Base-by-base conservation (phyloP, 2,888 invertebrate species). In the Aethes cnicana region DNA sequence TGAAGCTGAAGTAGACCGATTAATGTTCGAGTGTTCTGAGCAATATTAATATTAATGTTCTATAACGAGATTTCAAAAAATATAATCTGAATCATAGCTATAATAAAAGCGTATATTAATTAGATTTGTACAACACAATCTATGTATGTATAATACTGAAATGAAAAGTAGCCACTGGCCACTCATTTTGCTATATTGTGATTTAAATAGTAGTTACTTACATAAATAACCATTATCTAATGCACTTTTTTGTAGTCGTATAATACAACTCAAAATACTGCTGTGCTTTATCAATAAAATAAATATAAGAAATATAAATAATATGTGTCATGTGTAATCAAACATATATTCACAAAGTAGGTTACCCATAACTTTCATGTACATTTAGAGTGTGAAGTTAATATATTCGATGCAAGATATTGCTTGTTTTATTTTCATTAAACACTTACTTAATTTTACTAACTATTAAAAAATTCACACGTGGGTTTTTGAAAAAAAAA, bases 201-300 rank as follows among this genome's bases (percentile, higher is more conserved):
- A n/a, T n/a, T n/a, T n/a, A n/a, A n/a, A n/a, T n/a, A n/a, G n/a
- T n/a, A n/a, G n/a, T n/a, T n/a, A n/a, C n/a, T n/a, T n/a, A n/a
- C n/a, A n/a, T n/a, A n/a, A 0, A 36, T 16, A 25, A 9, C 14
- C 6, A 7, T n/a, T 7, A 25, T n/a, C n/a, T 16, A 39, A 16
- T 39, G 23, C 21, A 25, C 16, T 23, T 39, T 11, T 6, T 16
- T 39, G 6, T 12, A 21, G 9, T 30, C 39, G 5, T 42, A 47
- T 43, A 41, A 14, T 23, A 37, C 2, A 43, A 55, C 23, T 39
- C 35, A 49, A 47, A 28, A 63, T 59, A 81, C 86, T 86, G 85
- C 86, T 86, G 86, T 86, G 86, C 81, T 65, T 57, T 70, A 69
- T 73, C 86, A 86, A 86, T 86, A 86, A 85, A 69, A 62, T 47